Base-by-base conservation (phyloP, 2,888 invertebrate species). In the Calameuta idolon region DNA sequence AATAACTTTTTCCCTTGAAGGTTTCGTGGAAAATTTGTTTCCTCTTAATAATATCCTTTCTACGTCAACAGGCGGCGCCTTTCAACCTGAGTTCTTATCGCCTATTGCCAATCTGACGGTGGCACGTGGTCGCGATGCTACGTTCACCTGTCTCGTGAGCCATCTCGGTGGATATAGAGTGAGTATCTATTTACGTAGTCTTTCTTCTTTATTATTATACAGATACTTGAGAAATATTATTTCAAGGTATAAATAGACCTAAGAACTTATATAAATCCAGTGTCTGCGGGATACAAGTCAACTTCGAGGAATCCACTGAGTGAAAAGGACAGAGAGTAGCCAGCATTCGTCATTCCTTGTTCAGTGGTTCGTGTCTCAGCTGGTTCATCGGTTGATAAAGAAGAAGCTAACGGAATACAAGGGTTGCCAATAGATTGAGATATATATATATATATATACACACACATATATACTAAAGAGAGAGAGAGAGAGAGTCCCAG, bases 121-220 rank as follows among this genome's bases (percentile, higher is more conserved):
- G 79, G 94, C 97, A 76, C 93, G 97, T 80, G 97, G 97, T 81
- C 94, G 97, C 88, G 97, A 98, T 92, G 97, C 97, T 80, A 96
- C 95, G 81, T 97, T 98, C 90, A 95, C 95, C 89, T 98, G 98
- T 92, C 93, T 96, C 89, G 97, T 98, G 78, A 95, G 96, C 89
- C 96, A 97, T 92, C 94, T 98, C 85, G 97, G 97, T 77, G 97
- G 97, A 87, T 97, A 97, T 92, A 95, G 97, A 93, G 97, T 97
- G 93, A 94, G 95, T 94, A 76, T 37, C 79, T 79, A 4, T 68
- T 68, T n/a, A 33, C n/a, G 55, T 9, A 55, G 55, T 23, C 5
- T 9, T 9, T 55, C 9, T 9, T 55, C 55, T 23, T 55, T 23
- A 23, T 55, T 55, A 55, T 55, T 55, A 9, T 55, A 55, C 23